Conservation (phyloP, 2,888 invertebrate genomes). For the Palloptera scutellata region DNA sequence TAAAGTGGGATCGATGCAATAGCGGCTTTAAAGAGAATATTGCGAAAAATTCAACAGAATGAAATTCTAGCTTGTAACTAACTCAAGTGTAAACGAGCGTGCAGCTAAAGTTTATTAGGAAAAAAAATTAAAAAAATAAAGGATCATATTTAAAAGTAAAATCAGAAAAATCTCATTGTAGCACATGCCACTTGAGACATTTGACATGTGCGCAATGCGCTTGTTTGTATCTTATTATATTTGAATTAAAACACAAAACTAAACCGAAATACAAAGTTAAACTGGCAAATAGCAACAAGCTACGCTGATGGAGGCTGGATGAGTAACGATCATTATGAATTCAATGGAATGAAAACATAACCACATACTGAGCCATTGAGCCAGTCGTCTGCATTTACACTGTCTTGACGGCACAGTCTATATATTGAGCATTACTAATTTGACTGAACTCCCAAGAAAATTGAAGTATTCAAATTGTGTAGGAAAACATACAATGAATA, state of each 20-base stretch:
- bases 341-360: constrained; percentile 33
- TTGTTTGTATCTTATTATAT: background rate
- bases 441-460: constrained; percentile 6
- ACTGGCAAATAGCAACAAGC: too few relatives aligned
- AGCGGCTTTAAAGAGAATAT: constrained; percentile 45
- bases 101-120: constrained; percentile 6
- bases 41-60: constrained; percentile 51
- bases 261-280: too few relatives aligned
- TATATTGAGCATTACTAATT: constrained; percentile 16
- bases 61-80: constrained; percentile 40
- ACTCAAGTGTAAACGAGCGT: constrained; percentile 32
- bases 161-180: constrained; percentile 10
- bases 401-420: too few relatives aligned
- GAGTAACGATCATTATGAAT: background rate
- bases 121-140: background rate
- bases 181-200: constrained; percentile 23
- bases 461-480: too few relatives aligned
- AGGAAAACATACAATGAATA: too few relatives aligned
- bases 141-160: background rate
- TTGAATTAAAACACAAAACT: background rate
- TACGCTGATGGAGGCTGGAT: background rate
- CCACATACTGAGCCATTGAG: constrained; percentile 1
- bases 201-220: constrained; percentile 9
- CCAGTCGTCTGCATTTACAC: too few relatives aligned
- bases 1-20: background rate